Conservation (phyloP, 2,797 vertebrate genomes). For the Eupleurogrammus muticus region DNA sequence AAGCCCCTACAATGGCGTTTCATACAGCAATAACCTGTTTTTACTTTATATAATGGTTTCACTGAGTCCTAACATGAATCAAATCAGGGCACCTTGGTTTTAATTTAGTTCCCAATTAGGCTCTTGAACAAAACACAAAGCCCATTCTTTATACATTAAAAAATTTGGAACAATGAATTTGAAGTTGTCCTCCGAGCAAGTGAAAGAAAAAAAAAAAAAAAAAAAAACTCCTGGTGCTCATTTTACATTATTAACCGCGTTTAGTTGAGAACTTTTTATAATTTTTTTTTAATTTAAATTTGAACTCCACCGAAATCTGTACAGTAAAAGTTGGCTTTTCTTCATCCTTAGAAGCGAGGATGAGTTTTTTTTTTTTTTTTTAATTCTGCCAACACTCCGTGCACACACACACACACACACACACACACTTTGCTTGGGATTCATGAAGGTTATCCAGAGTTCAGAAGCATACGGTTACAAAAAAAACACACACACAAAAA, state of each 20-base stretch:
- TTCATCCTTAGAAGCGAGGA: neutral
- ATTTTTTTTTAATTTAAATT: too few species aligned
- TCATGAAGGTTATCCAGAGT: constrained; percentile 56
- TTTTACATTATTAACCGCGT: neutral
- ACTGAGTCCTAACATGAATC: constrained; percentile 5
- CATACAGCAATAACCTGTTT: neutral
- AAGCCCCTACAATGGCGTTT: neutral
- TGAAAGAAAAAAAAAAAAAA: too few species aligned
- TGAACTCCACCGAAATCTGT: constrained; percentile 13
- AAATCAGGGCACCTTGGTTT: constrained; percentile 54
- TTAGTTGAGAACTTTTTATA: neutral
- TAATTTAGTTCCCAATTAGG: constrained; percentile 32
- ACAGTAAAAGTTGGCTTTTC: neutral
- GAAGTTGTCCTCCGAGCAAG: constrained; percentile 44
- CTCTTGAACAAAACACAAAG: constrained; percentile 39
- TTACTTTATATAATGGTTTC: constrained; percentile 25
- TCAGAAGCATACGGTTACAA: constrained; percentile 39
- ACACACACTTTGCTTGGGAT: neutral
- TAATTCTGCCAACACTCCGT: neutral
- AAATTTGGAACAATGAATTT: constrained; percentile 47
- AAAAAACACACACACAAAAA: constrained; percentile 37
- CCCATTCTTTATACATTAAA: constrained; percentile 46
- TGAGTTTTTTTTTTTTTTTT: neutral
- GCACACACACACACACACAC: neutral
- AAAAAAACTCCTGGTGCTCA: constrained; percentile 7